Conservation (phyloP, 2,113 vertebrate genomes). For the Gopherus evgoodei region DNA sequence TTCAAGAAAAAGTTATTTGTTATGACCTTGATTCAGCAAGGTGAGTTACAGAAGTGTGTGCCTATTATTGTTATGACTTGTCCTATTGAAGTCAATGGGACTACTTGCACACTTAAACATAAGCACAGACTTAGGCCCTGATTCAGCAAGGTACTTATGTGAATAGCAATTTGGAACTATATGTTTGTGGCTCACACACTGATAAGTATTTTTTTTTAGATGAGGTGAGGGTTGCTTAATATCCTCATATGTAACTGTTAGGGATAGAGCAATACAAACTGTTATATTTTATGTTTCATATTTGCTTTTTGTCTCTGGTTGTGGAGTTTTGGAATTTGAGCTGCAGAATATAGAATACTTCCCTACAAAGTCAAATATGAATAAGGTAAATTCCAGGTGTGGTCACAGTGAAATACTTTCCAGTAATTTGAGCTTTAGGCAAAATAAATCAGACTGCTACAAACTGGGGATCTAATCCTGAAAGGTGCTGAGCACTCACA, state of each 20-base stretch:
- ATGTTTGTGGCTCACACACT: neutral
- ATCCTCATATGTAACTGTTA: neutral
- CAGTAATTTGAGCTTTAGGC: slow-evolving; percentile 12
- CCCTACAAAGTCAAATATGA: neutral
- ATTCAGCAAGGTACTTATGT: neutral
- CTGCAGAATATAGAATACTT: neutral
- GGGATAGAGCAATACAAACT: neutral
- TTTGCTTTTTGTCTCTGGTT: neutral
- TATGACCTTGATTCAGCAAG: neutral
- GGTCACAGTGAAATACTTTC: slow-evolving; percentile 33
- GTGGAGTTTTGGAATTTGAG: neutral
- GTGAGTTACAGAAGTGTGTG: neutral
- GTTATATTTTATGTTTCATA: neutral
- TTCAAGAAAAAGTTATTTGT: neutral
- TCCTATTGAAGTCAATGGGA: neutral
- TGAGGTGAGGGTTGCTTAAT: neutral
- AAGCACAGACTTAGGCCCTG: neutral
- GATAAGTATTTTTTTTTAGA: neutral
- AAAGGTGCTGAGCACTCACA: neutral
- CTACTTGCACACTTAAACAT: neutral
- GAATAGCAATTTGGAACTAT: neutral
- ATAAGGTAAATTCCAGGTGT: slow-evolving; percentile 2
- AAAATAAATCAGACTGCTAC: neutral
- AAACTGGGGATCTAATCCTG: neutral
- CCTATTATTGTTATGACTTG: neutral